Conservation (phyloP, 23 tunicate genomes). For the Oikopleura vanhoeffeni region DNA sequence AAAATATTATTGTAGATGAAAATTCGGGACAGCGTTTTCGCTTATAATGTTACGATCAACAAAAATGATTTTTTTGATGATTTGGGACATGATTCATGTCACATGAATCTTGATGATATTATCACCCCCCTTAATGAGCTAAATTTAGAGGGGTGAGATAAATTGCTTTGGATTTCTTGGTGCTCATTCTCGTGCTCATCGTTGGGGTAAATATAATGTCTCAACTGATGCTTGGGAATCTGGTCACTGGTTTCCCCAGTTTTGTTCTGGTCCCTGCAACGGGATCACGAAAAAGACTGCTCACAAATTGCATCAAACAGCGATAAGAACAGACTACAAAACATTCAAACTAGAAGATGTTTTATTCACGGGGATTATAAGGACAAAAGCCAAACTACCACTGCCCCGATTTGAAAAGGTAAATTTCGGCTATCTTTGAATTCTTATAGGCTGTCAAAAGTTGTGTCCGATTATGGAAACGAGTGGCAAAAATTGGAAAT, state of each 20-base stretch:
- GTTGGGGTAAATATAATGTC: constrained; percentile 15
- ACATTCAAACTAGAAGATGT: constrained; percentile 3
- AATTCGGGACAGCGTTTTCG: too few relatives aligned
- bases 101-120: too few relatives aligned
- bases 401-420: not conserved
- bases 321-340: not conserved
- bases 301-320: not conserved
- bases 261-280: constrained; percentile 5
- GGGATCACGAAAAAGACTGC: not conserved
- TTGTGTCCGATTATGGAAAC: too few relatives aligned
- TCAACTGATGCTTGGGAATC: not conserved
- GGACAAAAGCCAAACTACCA: not conserved
- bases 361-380: not conserved
- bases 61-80: too few relatives aligned
- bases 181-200: not conserved
- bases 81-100: too few relatives aligned
- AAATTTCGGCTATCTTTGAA: too few relatives aligned
- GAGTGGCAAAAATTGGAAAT: too few relatives aligned
- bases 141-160: too few relatives aligned
- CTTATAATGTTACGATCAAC: too few relatives aligned
- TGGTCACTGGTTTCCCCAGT: constrained; percentile 12
- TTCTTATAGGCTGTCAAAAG: too few relatives aligned
- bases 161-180: not conserved
- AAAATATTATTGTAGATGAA: too few relatives aligned
- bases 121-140: too few relatives aligned